Percentiles rank a stretch among this genome's conserved stretches.
phyloP scores from a whole-genome alignment of 1,140 invertebrate species.

The Drosophila fuyamai region DNA sequence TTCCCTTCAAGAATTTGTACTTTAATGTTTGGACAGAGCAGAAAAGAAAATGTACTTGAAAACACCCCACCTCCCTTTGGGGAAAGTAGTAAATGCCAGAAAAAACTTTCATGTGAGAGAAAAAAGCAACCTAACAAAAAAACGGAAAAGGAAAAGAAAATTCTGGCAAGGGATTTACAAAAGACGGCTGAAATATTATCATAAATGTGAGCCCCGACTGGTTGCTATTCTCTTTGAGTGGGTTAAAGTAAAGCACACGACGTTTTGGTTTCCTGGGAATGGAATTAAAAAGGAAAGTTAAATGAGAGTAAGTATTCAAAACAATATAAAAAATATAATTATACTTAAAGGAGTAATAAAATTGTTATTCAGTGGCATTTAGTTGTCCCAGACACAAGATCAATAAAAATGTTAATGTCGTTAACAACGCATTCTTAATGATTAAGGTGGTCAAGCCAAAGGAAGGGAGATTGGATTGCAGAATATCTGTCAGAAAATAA shows the following conservation, averaged over 20 bases:
- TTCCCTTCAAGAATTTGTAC: constrained; percentile 29
- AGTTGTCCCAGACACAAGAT: not conserved
- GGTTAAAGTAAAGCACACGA: not conserved
- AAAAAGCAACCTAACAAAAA: constrained; percentile 7
- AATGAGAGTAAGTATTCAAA: not conserved
- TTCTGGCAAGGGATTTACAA: constrained; percentile 48
- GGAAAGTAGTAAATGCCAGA: constrained; percentile 30
- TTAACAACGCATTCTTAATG: not conserved
- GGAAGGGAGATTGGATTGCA: not conserved
- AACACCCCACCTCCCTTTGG: not conserved
- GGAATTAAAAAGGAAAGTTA: not conserved
- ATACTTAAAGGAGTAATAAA: not conserved
- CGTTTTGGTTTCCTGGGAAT: constrained; percentile 6
- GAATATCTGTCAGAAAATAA: not conserved
- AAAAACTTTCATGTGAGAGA: constrained; percentile 35
- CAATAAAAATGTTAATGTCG: not conserved
- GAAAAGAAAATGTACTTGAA: not conserved
- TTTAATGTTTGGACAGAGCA: constrained; percentile 7
- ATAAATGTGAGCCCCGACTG: constrained; percentile 29
- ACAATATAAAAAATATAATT: not conserved
- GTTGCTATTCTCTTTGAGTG: constrained; percentile 16
- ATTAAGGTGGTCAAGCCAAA: not conserved
- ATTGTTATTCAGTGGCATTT: not conserved
- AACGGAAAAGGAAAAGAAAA: constrained; percentile 7
- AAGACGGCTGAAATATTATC: constrained; percentile 60